phyloP scores from a whole-genome alignment of 2,888 invertebrate species.

The Drosophila tanythrix region DNA sequence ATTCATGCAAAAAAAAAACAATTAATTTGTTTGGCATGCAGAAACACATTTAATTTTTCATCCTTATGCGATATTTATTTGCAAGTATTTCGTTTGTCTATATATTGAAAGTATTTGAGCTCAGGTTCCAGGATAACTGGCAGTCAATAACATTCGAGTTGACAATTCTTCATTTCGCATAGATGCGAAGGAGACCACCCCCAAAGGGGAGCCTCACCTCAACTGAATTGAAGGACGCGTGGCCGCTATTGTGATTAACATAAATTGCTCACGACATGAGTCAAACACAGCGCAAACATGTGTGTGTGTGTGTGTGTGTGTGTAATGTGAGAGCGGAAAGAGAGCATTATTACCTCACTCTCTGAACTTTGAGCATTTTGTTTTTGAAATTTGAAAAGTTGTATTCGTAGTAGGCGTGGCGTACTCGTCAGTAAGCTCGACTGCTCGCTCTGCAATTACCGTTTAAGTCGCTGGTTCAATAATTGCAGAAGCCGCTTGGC shows the following conservation, averaged over 20 bases:
- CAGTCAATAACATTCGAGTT: neutral
- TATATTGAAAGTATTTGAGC: neutral
- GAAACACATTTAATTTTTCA: too few relatives aligned
- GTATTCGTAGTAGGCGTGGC: neutral
- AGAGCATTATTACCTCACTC: neutral
- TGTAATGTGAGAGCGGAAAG: neutral
- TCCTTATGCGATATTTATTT: neutral
- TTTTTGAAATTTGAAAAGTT: slow-evolving; percentile 1
- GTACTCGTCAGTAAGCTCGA: neutral
- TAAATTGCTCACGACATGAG: slow-evolving; percentile 53
- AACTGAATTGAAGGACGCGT: slow-evolving; percentile 14
- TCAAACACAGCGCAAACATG: neutral
- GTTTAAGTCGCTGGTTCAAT: slow-evolving; percentile 14
- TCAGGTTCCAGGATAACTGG: neutral
- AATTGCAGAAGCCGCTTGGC: neutral
- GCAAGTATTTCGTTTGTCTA: neutral
- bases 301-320: neutral
- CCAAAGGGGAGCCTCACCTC: neutral
- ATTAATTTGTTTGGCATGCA: neutral
- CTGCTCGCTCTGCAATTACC: neutral
- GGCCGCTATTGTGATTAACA: slow-evolving; percentile 51
- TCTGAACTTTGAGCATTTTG: neutral
- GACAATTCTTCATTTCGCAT: neutral
- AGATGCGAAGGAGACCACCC: slow-evolving; percentile 8
- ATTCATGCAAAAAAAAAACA: neutral